Evolutionary conservation across 1,140 invertebrate species (phyloP).

Genomic region (Drosophila tani): DNA sequence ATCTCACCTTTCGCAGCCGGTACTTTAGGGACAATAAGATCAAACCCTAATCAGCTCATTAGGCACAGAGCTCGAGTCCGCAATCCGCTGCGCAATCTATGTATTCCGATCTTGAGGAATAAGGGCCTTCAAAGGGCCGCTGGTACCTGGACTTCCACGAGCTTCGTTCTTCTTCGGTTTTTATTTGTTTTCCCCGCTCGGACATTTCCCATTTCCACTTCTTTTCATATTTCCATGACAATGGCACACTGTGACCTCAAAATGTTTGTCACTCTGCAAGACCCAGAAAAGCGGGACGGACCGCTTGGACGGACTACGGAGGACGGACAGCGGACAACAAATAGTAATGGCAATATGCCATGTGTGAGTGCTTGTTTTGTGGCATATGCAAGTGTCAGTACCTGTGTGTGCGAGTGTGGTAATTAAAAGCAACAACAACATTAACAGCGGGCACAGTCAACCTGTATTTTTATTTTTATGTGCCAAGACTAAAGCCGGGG

Average conservation of each 20-base stretch:
- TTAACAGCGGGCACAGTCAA: slow-evolving; percentile 49
- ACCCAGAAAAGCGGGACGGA: slow-evolving; percentile 25
- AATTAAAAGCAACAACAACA: slow-evolving; percentile 73
- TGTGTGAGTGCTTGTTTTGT: slow-evolving; percentile 20
- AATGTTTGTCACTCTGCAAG: slow-evolving; percentile 55
- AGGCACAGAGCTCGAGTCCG: slow-evolving; percentile 22
- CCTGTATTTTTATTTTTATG: slow-evolving; percentile 68
- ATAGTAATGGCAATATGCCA: slow-evolving; percentile 32
- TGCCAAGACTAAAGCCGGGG: slow-evolving; percentile 45
- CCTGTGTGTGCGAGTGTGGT: slow-evolving; percentile 51
- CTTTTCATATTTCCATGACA: slow-evolving; percentile 57
- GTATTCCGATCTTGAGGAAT: slow-evolving; percentile 15
- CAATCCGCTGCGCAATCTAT: slow-evolving; percentile 23
- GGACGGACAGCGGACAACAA: slow-evolving; percentile 35
- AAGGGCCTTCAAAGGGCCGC: slow-evolving; percentile 18
- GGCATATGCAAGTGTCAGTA: slow-evolving; percentile 42
- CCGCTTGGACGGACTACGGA: background rate
- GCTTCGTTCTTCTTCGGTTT: slow-evolving; percentile 7
- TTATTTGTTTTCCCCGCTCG: slow-evolving; percentile 43
- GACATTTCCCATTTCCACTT: slow-evolving; percentile 44
- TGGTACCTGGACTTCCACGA: slow-evolving; percentile 29
- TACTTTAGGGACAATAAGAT: slow-evolving; percentile 33
- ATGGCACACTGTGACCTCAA: slow-evolving; percentile 74
- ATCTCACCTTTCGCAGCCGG: slow-evolving; percentile 23
- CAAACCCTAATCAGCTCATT: slow-evolving; percentile 51